A percentile compares a stretch with the other conserved stretches of the same genome.
phyloP scores from a whole-genome alignment of 2,797 vertebrate species.

The Pipistrellus pipistrellus region DNA sequence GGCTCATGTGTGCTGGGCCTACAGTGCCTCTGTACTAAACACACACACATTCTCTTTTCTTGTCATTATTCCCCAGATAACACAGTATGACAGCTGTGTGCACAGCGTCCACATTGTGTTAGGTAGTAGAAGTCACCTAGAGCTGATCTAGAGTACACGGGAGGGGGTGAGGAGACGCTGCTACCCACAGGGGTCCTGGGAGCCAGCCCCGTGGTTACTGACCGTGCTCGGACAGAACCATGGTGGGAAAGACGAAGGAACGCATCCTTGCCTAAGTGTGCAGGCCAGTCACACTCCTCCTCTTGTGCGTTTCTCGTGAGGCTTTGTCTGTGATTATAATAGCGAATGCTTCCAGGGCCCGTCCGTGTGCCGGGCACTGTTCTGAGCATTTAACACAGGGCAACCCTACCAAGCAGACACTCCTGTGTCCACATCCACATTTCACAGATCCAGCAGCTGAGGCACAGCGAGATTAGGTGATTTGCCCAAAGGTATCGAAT shows the following conservation, averaged over 20 bases:
- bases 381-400: rapidly evolving
- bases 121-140: background rate
- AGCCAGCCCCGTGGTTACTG: background rate
- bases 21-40: background rate
- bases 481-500: background rate
- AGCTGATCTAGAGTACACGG: background rate
- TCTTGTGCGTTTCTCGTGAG: background rate
- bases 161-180: background rate
- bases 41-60: background rate
- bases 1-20: background rate
- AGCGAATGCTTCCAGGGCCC: background rate
- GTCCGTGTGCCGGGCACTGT: rapidly evolving
- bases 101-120: background rate
- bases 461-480: background rate
- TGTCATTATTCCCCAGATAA: background rate
- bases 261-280: background rate
- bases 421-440: background rate
- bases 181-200: background rate
- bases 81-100: background rate
- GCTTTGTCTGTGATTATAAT: background rate
- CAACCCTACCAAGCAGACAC: rapidly evolving
- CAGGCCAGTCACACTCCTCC: background rate
- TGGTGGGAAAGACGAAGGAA: background rate
- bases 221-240: background rate
- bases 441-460: background rate